Base-by-base conservation (phyloP, 2,797 vertebrate species). In the Channa striata region DNA sequence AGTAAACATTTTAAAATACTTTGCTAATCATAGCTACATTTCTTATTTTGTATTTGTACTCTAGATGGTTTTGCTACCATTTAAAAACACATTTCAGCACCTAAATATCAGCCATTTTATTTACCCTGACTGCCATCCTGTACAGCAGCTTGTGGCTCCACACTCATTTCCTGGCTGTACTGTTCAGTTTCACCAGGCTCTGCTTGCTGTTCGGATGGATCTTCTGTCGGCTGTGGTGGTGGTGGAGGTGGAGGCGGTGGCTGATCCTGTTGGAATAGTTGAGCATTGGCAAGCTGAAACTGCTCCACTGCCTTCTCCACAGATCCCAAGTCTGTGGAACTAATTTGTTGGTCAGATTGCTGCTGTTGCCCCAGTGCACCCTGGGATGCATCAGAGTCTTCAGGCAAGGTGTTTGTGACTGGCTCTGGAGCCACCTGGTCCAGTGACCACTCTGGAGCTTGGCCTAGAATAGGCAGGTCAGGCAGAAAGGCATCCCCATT, bases 291-390 rank as follows among this genome's bases (percentile, higher is more conserved):
- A 2, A 89, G 77, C 68, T 93, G 92, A 87, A 88, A 85, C 39
- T 93, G 90, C 65, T 94, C 93, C 50, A 89, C 87, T 0, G 87
- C 88, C 57, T 91, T 93, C 52, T 92, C 90, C 67, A 90, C 89
- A 51, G 83, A 86, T 21, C 77, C 86, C 61, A 88, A 66, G 44
- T 80, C 85, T 7, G 85, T 36, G n/a, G 84, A 71, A 48, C 78
- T 71, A 10, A 68, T 63, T 13, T 82, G 69, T 57, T 81, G 68
- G 0, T 57, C 14, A 3, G 62, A 48, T 49, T 65, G 81, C 57
- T 82, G 86, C 8, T 74, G 82, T 33, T 75, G 59, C 8, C 3
- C 77, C 0, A 48, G 33, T 13, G 44, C 68, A 21, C 90, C 87
- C 52, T 85, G 82, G 33, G 88, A 89, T 0, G 58, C 42, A 48